Conservation (phyloP, 2,888 invertebrate species). For the Augochlorella aurata region DNA sequence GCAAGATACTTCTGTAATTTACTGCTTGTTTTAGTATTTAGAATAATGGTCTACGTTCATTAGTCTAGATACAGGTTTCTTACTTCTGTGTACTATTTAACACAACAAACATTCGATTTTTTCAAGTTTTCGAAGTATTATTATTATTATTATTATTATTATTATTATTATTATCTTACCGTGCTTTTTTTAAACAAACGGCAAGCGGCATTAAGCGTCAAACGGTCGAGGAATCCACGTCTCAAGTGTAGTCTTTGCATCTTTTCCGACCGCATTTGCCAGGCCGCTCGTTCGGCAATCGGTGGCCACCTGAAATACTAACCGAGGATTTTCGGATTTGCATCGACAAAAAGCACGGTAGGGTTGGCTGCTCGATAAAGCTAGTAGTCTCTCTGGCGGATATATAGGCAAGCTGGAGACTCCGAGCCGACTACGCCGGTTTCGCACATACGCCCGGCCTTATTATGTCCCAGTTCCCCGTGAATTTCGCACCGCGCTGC, state of each 20-base stretch:
- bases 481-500: slow-evolving; percentile 42
- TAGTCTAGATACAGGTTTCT: no score
- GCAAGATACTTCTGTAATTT: no score
- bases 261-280: not conserved
- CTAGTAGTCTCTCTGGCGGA: slow-evolving; percentile 31
- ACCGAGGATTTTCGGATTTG: slow-evolving; percentile 52
- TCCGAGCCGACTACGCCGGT: not conserved
- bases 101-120: no score
- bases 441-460: not conserved
- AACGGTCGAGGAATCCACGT: slow-evolving; percentile 15
- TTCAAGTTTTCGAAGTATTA: no score
- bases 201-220: no score
- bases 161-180: no score
- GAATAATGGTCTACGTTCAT: no score
- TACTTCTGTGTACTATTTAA: no score
- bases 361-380: slow-evolving; percentile 38
- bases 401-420: slow-evolving; percentile 24
- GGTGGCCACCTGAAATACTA: slow-evolving; percentile 31
- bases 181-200: no score
- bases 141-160: no score
- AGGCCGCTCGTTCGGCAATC: slow-evolving; percentile 7
- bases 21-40: no score
- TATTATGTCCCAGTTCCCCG: slow-evolving; percentile 29
- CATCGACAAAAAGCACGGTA: slow-evolving; percentile 32
- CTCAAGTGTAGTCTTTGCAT: slow-evolving; percentile 14